Conservation (phyloP, 2,888 invertebrate genomes). For the Muschampia plurimacula region DNA sequence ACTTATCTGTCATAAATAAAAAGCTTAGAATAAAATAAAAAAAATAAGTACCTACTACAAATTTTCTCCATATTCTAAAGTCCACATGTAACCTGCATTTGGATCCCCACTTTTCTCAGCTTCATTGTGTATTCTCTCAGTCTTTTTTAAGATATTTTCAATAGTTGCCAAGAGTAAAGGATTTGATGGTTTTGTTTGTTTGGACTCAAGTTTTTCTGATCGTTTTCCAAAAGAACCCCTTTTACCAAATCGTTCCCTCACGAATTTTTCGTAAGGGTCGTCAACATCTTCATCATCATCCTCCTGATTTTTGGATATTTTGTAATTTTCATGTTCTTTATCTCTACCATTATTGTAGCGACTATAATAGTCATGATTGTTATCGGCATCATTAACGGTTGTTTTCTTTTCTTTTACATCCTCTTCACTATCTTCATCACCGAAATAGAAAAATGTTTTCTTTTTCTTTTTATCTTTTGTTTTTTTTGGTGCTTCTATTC, state of each 20-base stretch:
- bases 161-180: conserved; percentile 66
- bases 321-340: conserved; percentile 57
- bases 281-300: conserved; percentile 59
- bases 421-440: conserved; percentile 51
- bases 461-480: conserved; percentile 50
- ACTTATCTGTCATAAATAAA: not conserved
- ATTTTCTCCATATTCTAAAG: conserved; percentile 81
- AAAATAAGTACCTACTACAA: conserved; percentile 48
- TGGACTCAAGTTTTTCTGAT: conserved; percentile 62
- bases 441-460: conserved; percentile 56
- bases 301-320: conserved; percentile 47
- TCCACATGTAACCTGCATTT: conserved; percentile 82
- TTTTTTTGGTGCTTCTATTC: conserved; percentile 56
- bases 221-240: conserved; percentile 65
- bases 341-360: conserved; percentile 34
- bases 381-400: conserved; percentile 49
- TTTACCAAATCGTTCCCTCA: conserved; percentile 78
- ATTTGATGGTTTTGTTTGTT: conserved; percentile 54
- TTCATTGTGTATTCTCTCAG: conserved; percentile 69
- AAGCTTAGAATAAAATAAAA: not conserved
- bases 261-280: conserved; percentile 80
- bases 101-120: conserved; percentile 74
- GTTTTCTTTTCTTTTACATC: conserved; percentile 50
- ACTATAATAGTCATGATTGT: conserved; percentile 41
- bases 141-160: conserved; percentile 71